Conservation (phyloP, 2,113 vertebrate species). For the Chlamydotis undulata region DNA sequence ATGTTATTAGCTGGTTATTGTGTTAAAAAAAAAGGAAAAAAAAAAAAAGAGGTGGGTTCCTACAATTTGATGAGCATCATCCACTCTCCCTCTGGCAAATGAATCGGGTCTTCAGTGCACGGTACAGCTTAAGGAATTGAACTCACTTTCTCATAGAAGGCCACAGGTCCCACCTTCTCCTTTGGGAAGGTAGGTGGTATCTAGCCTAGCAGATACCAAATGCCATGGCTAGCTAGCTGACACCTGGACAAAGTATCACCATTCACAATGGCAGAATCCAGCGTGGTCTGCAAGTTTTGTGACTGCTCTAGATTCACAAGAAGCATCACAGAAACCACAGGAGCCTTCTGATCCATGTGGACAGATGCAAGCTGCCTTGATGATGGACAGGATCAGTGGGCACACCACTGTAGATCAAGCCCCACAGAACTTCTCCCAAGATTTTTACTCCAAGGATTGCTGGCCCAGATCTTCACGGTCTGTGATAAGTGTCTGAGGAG, state of each 20-base stretch:
- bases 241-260: background rate
- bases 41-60: background rate
- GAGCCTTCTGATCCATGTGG: background rate
- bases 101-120: background rate
- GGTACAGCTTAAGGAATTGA: accelerated
- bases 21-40: background rate
- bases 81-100: background rate
- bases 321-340: background rate
- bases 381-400: background rate
- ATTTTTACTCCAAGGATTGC: background rate
- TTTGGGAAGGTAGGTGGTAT: background rate
- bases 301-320: background rate
- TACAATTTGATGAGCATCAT: background rate
- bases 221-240: too few relatives aligned
- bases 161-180: background rate
- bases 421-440: background rate
- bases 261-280: background rate
- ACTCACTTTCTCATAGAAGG: accelerated
- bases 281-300: accelerated
- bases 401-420: background rate
- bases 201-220: background rate
- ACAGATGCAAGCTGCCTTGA: background rate
- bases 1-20: background rate
- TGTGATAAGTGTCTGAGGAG: accelerated
- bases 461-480: background rate